phyloP scores from a whole-genome alignment of 2,113 vertebrate genomes.

The Pomatorhinus ruficollis region DNA sequence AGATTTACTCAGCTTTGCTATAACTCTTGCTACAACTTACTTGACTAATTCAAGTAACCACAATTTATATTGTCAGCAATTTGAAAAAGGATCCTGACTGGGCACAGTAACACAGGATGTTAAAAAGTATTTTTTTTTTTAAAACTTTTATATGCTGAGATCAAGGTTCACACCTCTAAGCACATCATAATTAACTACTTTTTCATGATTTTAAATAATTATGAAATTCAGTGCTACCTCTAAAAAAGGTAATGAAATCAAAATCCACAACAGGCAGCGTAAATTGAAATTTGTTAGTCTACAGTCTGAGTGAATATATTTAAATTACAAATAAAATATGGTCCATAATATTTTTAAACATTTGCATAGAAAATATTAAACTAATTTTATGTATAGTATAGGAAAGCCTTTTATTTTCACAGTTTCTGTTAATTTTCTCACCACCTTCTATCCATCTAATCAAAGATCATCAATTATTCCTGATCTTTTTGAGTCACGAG shows the following conservation, averaged over 20 bases:
- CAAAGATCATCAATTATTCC: not conserved
- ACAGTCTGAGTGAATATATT: not conserved
- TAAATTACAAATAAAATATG: not conserved
- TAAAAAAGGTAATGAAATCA: not conserved
- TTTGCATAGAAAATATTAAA: not conserved
- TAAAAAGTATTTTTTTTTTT: not conserved
- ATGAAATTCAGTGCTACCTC: not conserved
- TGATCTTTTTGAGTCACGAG: accelerated
- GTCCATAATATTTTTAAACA: not conserved
- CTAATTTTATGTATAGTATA: not conserved
- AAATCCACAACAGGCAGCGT: accelerated
- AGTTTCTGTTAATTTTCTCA: not conserved
- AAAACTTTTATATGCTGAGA: not conserved
- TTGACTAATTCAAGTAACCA: not conserved
- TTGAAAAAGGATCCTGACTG: not conserved
- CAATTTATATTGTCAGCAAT: not conserved
- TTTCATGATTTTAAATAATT: not conserved
- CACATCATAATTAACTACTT: not conserved
- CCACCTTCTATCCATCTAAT: not conserved
- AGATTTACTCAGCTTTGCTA: not conserved
- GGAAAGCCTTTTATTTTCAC: not conserved
- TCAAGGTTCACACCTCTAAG: not conserved
- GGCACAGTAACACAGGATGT: not conserved
- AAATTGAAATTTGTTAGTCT: not conserved
- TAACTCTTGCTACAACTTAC: not conserved